Percentiles rank a stretch among this genome's conserved stretches.
Conservation (phyloP, 2,888 invertebrate species). For the Epistrophe eligans region DNA sequence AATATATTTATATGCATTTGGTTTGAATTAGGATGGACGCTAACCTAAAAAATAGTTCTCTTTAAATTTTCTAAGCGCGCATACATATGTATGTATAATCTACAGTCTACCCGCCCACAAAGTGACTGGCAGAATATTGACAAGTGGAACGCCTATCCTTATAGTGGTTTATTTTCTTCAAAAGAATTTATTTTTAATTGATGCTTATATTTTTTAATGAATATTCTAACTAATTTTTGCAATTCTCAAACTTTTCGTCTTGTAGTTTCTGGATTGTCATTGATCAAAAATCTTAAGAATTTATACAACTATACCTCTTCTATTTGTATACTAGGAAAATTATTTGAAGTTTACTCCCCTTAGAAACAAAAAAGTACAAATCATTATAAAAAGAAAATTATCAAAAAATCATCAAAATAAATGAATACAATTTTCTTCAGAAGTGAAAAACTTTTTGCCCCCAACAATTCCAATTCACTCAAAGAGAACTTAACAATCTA, state of each 20-base stretch:
- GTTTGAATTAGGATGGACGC: too few relatives aligned
- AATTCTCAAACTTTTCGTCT: neutral
- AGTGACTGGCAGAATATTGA: too few relatives aligned
- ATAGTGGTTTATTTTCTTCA: neutral
- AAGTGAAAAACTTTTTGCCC: conserved; percentile 33
- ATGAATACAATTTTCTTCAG: conserved; percentile 43
- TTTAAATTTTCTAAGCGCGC: too few relatives aligned
- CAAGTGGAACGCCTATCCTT: neutral
- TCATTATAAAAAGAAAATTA: conserved; percentile 13
- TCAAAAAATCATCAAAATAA: conserved; percentile 35
- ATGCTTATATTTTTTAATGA: neutral
- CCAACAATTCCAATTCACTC: conserved; percentile 46
- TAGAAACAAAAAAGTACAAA: conserved; percentile 11
- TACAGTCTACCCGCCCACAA: too few relatives aligned
- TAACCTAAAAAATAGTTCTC: too few relatives aligned
- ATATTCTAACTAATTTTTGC: neutral
- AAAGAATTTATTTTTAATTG: neutral
- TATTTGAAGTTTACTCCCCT: neutral
- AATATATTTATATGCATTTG: too few relatives aligned
- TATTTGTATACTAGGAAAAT: neutral
- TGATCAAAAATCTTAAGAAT: neutral
- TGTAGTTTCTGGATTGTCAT: neutral
- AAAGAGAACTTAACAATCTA: conserved; percentile 67
- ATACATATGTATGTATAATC: too few relatives aligned
- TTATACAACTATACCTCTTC: neutral